Base-by-base conservation (phyloP, 2,888 invertebrate genomes). In the Ischnura elegans region DNA sequence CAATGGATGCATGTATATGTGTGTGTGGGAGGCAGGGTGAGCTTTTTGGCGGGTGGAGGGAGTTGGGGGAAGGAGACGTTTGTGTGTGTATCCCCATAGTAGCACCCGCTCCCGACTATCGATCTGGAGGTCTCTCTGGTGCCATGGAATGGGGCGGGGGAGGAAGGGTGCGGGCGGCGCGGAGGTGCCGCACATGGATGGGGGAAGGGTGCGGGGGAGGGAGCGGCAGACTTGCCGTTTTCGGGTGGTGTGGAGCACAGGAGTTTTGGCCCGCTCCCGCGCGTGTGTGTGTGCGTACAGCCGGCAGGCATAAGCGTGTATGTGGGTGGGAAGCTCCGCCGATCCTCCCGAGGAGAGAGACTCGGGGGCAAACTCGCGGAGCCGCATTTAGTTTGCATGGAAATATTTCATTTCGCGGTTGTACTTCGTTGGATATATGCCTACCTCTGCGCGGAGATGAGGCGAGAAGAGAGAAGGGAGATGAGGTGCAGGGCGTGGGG, bases 41-140 rank as follows among this genome's bases (percentile, higher is more conserved):
- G 86, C 45, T 43, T 2, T 45, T 21, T 86, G 43, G 45, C 13
- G n/a, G 46, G 45, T 25, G 25, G 25, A 43, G 45, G 45, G 42
- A 85, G 36, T 45, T 13, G 36, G 86, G 46, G 86, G 25, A 86
- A 46, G 76, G n/a, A n/a, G n/a, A n/a, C n/a, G n/a, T n/a, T n/a
- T n/a, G n/a, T n/a, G 76, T 76, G 25, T 76, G 36, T 76, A 76
- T 76, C 76, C 76, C 86, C 46, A 21, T 86, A 86, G 86, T 46
- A 86, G 86, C 86, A 86, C 86, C 43, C 86, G 86, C n/a, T 86
- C 45, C 86, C 86, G 86, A 43, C 86, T 86, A 86, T 86, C 86
- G 86, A 86, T 86, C 86, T 86, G 86, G 45, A 86, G 86, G 86
- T n/a, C 45, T n/a, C n/a, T n/a, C n/a, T 86, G 86, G 86, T 86